These are phyloP conservation scores for Rhinoptilus africanus DNA, from an alignment of 2,113 vertebrate species.

Conservation along the genomic window DNA sequence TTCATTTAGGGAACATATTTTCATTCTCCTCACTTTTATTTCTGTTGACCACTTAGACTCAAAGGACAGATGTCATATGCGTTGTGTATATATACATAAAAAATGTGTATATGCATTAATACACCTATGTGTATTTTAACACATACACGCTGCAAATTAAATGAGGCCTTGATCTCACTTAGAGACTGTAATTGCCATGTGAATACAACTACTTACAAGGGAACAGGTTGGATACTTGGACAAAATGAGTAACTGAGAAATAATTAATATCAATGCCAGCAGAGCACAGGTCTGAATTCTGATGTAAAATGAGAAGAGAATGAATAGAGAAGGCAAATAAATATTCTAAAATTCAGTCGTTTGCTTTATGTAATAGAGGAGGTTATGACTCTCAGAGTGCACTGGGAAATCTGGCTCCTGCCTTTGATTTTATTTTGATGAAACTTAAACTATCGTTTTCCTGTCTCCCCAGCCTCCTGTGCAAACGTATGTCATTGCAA, in stretches of 20 bases:
- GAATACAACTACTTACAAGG: background rate
- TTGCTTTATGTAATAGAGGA: background rate
- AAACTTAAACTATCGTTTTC: background rate
- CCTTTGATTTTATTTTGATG: background rate
- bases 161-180: background rate
- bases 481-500: background rate
- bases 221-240: background rate
- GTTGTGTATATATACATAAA: fast-evolving
- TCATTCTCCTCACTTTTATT: background rate
- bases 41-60: background rate
- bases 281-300: background rate
- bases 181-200: background rate
- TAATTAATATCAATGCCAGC: background rate
- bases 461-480: background rate
- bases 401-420: background rate
- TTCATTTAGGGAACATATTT: background rate
- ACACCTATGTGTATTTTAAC: background rate
- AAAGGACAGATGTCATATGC: background rate
- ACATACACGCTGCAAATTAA: background rate
- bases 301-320: background rate
- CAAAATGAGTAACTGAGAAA: background rate
- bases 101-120: background rate
- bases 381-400: background rate
- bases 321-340: background rate
- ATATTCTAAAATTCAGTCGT: background rate